These are phyloP conservation scores for Creontiades dilutus DNA, from an alignment of 2,888 invertebrate genomes.

Conservation along the genomic window DNA sequence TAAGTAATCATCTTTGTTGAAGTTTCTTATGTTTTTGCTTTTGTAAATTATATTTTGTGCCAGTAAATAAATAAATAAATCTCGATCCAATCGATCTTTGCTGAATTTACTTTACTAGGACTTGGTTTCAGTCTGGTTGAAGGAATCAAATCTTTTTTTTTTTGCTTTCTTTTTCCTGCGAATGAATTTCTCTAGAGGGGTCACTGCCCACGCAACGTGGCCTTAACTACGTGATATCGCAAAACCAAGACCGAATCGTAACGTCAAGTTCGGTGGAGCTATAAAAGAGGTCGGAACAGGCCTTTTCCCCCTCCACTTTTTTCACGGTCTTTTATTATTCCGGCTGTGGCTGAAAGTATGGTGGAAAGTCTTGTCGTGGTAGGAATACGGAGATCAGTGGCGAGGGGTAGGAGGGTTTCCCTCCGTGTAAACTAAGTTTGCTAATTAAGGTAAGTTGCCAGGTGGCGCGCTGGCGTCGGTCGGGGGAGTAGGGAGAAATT, in stretches of 20 bases:
- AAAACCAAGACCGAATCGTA: not conserved
- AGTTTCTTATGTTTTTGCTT: too few species aligned
- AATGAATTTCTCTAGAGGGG: too few species aligned
- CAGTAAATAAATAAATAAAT: too few species aligned
- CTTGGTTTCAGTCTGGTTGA: too few species aligned
- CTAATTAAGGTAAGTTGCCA: conserved; percentile 50
- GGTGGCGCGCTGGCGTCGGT: conserved; percentile 22
- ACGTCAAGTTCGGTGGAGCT: not conserved
- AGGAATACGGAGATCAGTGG: conserved; percentile 10
- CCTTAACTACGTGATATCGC: too few species aligned
- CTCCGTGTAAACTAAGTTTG: conserved; percentile 41
- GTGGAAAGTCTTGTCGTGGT: conserved; percentile 9
- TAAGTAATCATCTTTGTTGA: too few species aligned
- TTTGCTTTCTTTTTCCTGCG: too few species aligned
- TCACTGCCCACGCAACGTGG: too few species aligned
- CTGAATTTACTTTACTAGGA: too few species aligned
- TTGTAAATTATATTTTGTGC: too few species aligned
- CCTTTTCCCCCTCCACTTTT: not conserved
- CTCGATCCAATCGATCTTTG: too few species aligned
- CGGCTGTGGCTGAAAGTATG: conserved; percentile 28
- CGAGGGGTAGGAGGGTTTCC: not conserved
- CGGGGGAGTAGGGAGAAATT: not conserved
- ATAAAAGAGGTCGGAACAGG: not conserved
- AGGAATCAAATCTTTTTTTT: too few species aligned
- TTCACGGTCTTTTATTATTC: conserved; percentile 3